Evolutionary conservation across 2,888 invertebrate species (phyloP).

Genomic region (Kryphioiulus occultus): DNA sequence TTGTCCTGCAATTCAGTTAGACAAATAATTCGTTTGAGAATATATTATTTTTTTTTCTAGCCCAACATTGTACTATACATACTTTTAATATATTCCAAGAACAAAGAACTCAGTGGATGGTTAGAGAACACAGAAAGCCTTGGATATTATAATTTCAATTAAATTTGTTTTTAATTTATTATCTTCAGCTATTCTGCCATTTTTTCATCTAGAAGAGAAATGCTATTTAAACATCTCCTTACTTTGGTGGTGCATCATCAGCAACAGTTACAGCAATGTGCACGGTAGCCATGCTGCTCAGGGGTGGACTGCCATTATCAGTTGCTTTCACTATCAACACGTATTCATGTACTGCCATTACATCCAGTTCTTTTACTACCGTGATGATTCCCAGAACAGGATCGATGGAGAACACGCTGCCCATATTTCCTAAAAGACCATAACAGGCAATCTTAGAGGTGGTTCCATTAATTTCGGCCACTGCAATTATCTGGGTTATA

Average conservation of each 20-base stretch:
- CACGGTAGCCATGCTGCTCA: constrained; percentile 80
- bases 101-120: too few species aligned
- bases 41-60: too few species aligned
- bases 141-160: too few species aligned
- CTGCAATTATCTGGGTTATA: neutral
- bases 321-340: constrained; percentile 83
- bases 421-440: constrained; percentile 75
- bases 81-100: too few species aligned
- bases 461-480: neutral
- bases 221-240: constrained; percentile 58
- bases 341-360: constrained; percentile 73
- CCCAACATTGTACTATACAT: too few species aligned
- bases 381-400: constrained; percentile 73
- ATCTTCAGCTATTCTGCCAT: too few species aligned
- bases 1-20: too few species aligned
- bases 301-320: constrained; percentile 78
- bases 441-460: neutral
- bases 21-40: too few species aligned
- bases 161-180: too few species aligned
- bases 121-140: too few species aligned
- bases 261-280: constrained; percentile 88
- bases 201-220: neutral
- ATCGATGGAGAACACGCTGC: constrained; percentile 85
- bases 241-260: constrained; percentile 83
- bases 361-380: constrained; percentile 68